Conservation (phyloP, 1,140 invertebrate genomes). For the Melanaphis sacchari region DNA sequence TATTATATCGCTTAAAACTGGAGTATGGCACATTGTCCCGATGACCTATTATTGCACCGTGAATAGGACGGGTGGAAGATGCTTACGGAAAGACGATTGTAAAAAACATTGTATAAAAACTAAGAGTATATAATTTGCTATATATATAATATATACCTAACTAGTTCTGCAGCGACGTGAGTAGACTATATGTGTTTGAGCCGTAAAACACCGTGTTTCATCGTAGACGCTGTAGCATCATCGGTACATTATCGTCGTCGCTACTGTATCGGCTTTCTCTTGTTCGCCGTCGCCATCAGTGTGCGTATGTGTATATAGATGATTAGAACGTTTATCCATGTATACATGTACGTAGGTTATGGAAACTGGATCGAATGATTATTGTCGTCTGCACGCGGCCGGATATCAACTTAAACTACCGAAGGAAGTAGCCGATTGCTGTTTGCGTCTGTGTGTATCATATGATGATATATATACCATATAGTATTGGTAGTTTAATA, state of each 20-base stretch:
- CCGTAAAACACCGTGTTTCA: slow-evolving; percentile 30
- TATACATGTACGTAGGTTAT: not conserved
- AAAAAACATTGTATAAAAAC: slow-evolving; percentile 21
- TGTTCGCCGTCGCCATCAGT: not conserved
- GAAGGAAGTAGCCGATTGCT: not conserved
- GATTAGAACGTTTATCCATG: not conserved
- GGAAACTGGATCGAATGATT: slow-evolving; percentile 45
- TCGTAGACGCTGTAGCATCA: not conserved
- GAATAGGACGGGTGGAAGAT: not conserved
- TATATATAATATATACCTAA: not conserved
- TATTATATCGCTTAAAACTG: slow-evolving; percentile 23
- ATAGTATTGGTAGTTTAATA: not conserved
- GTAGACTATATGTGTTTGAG: not conserved
- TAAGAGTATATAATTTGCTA: not conserved
- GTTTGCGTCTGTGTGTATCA: not conserved
- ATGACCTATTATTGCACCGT: slow-evolving; percentile 40
- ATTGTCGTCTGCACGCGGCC: not conserved
- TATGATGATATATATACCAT: not conserved
- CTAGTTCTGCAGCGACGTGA: not conserved
- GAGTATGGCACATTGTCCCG: slow-evolving; percentile 45
- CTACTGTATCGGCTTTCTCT: slow-evolving; percentile 40
- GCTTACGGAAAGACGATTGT: not conserved
- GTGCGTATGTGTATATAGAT: not conserved
- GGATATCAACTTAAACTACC: not conserved
- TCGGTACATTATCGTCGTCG: slow-evolving; percentile 10